These are phyloP conservation scores for Galbula dea DNA, from an alignment of 2,113 vertebrate species.

Conservation along the genomic window DNA sequence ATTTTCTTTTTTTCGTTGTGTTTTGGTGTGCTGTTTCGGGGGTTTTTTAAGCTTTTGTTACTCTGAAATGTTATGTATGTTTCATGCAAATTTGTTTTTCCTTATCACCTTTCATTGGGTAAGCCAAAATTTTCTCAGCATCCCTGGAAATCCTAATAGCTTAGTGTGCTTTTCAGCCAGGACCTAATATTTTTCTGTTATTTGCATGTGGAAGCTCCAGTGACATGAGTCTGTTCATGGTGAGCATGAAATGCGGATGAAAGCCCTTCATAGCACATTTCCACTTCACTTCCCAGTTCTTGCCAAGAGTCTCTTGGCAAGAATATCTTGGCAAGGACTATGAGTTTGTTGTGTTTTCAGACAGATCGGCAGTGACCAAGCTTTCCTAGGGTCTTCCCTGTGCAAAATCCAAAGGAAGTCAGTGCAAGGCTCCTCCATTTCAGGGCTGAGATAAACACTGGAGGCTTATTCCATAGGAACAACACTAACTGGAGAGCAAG, in stretches of 20 bases:
- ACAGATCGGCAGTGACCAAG: neutral
- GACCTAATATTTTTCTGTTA: neutral
- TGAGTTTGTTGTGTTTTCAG: conserved; percentile 20
- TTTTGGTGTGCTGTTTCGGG: neutral
- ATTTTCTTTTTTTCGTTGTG: neutral
- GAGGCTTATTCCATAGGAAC: neutral
- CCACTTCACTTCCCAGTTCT: neutral
- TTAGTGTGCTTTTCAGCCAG: neutral
- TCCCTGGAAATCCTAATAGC: neutral
- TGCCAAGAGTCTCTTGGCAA: neutral
- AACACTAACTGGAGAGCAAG: neutral
- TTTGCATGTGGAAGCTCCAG: neutral
- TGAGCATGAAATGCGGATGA: conserved; percentile 9
- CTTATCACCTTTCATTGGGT: neutral
- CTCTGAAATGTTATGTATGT: neutral
- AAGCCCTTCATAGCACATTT: neutral
- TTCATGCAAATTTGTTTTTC: conserved; percentile 24
- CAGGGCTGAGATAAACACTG: neutral
- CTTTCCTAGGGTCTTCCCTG: neutral
- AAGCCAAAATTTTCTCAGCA: neutral
- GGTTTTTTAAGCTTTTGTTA: neutral
- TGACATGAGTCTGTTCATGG: neutral
- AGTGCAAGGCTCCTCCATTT: neutral
- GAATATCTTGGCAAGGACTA: neutral
- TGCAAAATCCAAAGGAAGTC: neutral